Base-by-base conservation (phyloP, 2,888 invertebrate genomes). In the Aspidapion aeneum region DNA sequence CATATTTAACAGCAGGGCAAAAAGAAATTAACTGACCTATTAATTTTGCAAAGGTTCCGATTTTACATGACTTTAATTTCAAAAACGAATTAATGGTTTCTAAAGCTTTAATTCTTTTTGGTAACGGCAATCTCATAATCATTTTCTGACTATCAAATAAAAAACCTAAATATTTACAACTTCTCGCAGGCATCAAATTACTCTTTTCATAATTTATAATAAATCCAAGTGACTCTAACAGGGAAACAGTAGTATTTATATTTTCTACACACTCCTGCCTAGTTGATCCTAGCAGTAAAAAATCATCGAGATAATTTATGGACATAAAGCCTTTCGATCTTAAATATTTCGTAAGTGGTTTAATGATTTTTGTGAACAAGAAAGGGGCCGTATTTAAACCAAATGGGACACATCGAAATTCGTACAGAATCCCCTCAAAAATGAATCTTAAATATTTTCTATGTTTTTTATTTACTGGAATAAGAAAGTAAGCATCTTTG, bases 341-440 rank as follows among this genome's bases (percentile, higher is more conserved):
- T 22, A 48, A 18, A 18, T 35, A 35, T 17, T 48, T 48, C 48
- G 35, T n/a, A 35, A 57, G n/a, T 35, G 57, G 57, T 57, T 22
- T 57, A n/a, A 57, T 1, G 3, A 35, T 7, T 35, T 35, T 35
- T 7, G 5, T 35, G 3, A 35, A 35, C 3, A 35, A 3, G 5
- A 57, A 35, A 57, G 57, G 57, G 48, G 57, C 57, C 17, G 48
- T 57, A 57, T 3, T 9, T 57, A 57, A 57, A 17, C 57, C 57
- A 57, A 57, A 57, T 2, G 48, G 57, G 18, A 57, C 35, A n/a
- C 22, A 22, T 17, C 5, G 16, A 57, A 57, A 22, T 48, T 57
- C 48, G 18, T 57, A 57, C 5, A 57, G 19, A 3, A 12, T 35
- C 16, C 18, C 18, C 16, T 55, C 18, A 55, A 55, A 55, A 17